Evolutionary conservation across 2,113 vertebrate genomes (phyloP).

Genomic region (Octodon degus): DNA sequence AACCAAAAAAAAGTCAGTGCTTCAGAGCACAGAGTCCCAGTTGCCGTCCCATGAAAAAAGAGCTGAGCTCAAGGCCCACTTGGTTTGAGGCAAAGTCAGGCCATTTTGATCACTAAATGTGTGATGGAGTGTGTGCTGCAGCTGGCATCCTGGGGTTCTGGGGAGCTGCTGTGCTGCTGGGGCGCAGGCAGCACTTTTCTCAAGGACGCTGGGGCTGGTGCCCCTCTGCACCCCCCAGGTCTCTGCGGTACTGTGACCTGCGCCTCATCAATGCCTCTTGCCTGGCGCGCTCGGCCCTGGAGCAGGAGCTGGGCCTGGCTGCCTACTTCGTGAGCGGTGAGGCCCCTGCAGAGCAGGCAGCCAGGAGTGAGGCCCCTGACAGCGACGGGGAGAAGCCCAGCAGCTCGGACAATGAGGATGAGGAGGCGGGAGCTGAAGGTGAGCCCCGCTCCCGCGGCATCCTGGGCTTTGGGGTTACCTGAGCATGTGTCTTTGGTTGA

Average conservation of each 20-base stretch:
- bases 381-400: conserved; percentile 96
- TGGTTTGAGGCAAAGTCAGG: accelerated
- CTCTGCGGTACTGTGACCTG: conserved; percentile 97
- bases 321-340: conserved; percentile 94
- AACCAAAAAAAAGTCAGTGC: not conserved
- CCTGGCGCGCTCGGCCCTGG: conserved; percentile 93
- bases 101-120: not conserved
- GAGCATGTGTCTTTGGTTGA: accelerated
- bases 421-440: conserved; percentile 91
- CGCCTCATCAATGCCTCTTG: conserved; percentile 95
- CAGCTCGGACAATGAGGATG: conserved; percentile 97
- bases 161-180: not conserved
- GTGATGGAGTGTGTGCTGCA: accelerated
- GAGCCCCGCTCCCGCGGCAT: conserved; percentile 8
- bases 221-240: conserved; percentile 86
- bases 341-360: conserved; percentile 84
- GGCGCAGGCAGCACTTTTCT: not conserved
- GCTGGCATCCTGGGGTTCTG: accelerated
- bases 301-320: conserved; percentile 97
- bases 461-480: not conserved
- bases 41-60: not conserved
- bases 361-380: conserved; percentile 90
- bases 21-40: not conserved
- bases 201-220: not conserved
- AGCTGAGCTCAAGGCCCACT: not conserved